A percentile compares a stretch with the other conserved stretches of the same genome.
These are phyloP conservation scores for Listronotus oregonensis DNA, from an alignment of 1,140 invertebrate species.

Conservation along the genomic window DNA sequence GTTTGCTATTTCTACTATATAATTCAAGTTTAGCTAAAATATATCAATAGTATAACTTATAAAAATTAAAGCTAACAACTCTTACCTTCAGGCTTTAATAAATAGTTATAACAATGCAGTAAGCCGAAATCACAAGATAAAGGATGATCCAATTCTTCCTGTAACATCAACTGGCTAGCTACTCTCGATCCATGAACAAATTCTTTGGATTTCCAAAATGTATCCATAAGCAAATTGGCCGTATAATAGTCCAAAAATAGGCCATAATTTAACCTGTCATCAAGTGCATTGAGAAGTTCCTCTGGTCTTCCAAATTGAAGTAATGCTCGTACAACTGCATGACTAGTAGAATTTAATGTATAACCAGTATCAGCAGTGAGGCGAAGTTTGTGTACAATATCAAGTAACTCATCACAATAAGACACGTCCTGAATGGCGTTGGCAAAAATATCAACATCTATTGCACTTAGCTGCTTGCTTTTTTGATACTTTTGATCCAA, in stretches of 20 bases:
- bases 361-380: slow-evolving; percentile 69
- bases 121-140: slow-evolving; percentile 72
- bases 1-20: not conserved
- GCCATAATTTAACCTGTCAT: slow-evolving; percentile 85
- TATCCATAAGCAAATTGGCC: slow-evolving; percentile 82
- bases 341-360: slow-evolving; percentile 77
- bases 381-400: slow-evolving; percentile 72
- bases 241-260: slow-evolving; percentile 83
- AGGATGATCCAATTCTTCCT: slow-evolving; percentile 82
- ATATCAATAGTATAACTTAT: no score
- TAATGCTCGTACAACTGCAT: slow-evolving; percentile 76
- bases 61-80: no score
- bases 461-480: slow-evolving; percentile 63
- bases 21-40: no score
- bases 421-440: slow-evolving; percentile 63
- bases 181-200: slow-evolving; percentile 75
- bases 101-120: slow-evolving; percentile 76
- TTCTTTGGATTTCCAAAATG: slow-evolving; percentile 73
- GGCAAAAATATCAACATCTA: slow-evolving; percentile 77
- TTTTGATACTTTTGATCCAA: slow-evolving; percentile 65
- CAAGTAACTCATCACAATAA: slow-evolving; percentile 69
- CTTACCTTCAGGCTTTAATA: slow-evolving; percentile 61
- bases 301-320: slow-evolving; percentile 64
- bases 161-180: slow-evolving; percentile 80
- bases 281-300: slow-evolving; percentile 72